Evolutionary conservation across 2,797 vertebrate species (phyloP).

Genomic region (Menidia menidia): DNA sequence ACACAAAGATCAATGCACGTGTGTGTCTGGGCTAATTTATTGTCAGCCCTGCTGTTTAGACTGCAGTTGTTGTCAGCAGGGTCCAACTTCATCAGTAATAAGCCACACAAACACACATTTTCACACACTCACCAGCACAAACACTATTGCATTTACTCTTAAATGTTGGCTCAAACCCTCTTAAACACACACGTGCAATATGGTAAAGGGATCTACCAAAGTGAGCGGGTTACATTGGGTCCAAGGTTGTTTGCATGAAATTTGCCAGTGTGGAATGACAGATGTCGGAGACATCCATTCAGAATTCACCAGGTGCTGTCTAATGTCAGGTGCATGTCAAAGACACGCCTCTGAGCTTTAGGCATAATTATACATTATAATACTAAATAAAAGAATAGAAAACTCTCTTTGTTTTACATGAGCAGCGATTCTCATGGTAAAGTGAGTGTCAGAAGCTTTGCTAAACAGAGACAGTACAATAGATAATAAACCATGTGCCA

Average conservation of each 20-base stretch:
- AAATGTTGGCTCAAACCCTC: constrained; percentile 17
- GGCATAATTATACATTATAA: constrained; percentile 1
- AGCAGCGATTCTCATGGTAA: not conserved
- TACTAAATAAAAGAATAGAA: not conserved
- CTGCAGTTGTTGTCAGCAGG: constrained; percentile 76
- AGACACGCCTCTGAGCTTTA: not conserved
- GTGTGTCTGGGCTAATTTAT: constrained; percentile 72
- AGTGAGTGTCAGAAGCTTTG: not conserved
- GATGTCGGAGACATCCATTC: constrained; percentile 22
- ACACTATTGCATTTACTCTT: constrained; percentile 26
- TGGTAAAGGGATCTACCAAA: constrained; percentile 15
- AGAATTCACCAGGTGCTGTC: constrained; percentile 26
- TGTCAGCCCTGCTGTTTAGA: constrained; percentile 73
- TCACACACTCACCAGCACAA: constrained; percentile 16
- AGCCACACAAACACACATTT: constrained; percentile 43
- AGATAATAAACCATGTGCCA: not conserved
- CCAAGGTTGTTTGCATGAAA: constrained; percentile 29
- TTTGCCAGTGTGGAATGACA: constrained; percentile 46
- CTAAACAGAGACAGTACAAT: constrained; percentile 1
- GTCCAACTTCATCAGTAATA: constrained; percentile 73
- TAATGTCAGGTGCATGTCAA: constrained; percentile 13
- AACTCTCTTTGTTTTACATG: constrained; percentile 3
- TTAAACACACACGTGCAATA: not conserved
- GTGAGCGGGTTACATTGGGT: not conserved
- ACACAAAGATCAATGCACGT: not conserved